phyloP scores from a whole-genome alignment of 2,113 vertebrate species.

The Butorides virescens region DNA sequence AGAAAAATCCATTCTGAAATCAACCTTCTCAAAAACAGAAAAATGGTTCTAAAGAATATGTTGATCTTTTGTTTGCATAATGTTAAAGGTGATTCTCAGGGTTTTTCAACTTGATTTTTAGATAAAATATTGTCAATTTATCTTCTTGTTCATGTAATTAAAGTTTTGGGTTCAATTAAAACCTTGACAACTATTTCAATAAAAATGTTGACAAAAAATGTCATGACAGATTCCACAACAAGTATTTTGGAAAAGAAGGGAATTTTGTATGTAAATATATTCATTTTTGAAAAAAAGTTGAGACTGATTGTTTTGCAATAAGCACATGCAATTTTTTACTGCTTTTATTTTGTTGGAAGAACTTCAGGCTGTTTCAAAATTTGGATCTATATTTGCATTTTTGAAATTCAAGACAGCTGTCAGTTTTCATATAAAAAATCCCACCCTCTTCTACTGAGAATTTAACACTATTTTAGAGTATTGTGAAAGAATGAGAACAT shows the following conservation, averaged over 20 bases:
- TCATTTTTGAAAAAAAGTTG: neutral
- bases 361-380: conserved; percentile 6
- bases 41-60: neutral
- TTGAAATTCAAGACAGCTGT: conserved; percentile 17
- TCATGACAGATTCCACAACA: neutral
- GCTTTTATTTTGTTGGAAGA: conserved; percentile 37
- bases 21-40: neutral
- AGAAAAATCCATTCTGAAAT: neutral
- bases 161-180: neutral
- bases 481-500: neutral
- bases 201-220: neutral
- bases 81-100: neutral
- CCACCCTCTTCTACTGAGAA: neutral
- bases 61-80: neutral
- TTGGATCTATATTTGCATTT: conserved; percentile 20
- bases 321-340: neutral
- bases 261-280: conserved; percentile 4
- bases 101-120: neutral
- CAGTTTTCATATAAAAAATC: neutral
- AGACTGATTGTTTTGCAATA: conserved; percentile 12
- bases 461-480: neutral
- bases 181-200: neutral
- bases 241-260: neutral
- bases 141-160: neutral
- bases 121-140: neutral